Base-by-base conservation (phyloP, 2,888 invertebrate genomes). In the Cephalotes varians region DNA sequence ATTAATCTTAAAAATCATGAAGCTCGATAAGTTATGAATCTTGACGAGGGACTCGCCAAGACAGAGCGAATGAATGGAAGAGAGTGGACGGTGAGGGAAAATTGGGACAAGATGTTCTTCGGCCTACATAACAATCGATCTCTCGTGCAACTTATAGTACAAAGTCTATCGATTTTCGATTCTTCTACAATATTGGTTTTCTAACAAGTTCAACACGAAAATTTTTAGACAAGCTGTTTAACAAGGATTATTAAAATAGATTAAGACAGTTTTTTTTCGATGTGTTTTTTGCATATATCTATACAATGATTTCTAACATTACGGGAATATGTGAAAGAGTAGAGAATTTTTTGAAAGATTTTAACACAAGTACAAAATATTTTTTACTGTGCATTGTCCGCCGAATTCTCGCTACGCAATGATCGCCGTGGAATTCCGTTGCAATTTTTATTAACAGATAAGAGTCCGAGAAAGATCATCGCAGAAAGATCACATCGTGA, bases 381-480 rank as follows among this genome's bases (percentile, higher is more conserved):
- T n/a, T n/a, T n/a, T n/a, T n/a, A n/a, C n/a, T n/a, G n/a, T n/a
- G n/a, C n/a, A n/a, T n/a, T 12, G 3, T 18, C 18, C 10, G 21
- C 34, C n/a, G 18, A 34, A 34, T 10, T 9, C 25, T 64, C 25
- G 7, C 15, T 7, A 18, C 2, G 31, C 31, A 31, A 25, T 73
- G 49, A 62, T 2, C 49, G 12, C 12, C 49, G 4, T n/a, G 3
- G n/a, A 40, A 40, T 31, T 21, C 40, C 10, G 25, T 28, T 10
- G 69, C 25, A 69, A 79, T 71, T 79, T 71, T 79, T 34, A 79
- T 79, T 79, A 79, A 56, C 7, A 69, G 65, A 15, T 40, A 40
- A 28, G 44, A 31, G 18, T 44, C 6, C 18, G 69, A 67, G 77
- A 44, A n/a, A n/a, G n/a, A n/a, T n/a, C n/a, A n/a, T 77, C 77